phyloP scores from a whole-genome alignment of 2,113 vertebrate species.

The Perccottus glenii region DNA sequence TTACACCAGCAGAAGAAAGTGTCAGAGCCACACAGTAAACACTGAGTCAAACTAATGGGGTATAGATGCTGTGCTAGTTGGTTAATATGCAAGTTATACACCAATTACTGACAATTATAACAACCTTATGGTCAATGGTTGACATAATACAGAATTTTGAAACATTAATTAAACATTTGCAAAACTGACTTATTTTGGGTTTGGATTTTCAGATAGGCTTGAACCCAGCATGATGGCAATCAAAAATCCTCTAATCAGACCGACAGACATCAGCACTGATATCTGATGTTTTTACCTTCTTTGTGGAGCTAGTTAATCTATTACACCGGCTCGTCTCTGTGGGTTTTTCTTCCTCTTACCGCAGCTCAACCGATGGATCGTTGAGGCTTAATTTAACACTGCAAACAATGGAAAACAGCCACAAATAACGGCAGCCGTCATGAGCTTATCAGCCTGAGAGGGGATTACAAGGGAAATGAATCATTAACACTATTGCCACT shows the following conservation, averaged over 20 bases:
- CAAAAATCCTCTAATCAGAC: background rate
- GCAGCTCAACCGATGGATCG: slow-evolving; percentile 69
- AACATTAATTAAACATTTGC: no score
- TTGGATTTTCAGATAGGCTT: background rate
- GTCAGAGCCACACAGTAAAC: slow-evolving; percentile 1
- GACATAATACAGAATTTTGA: background rate
- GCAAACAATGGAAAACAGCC: slow-evolving; percentile 77
- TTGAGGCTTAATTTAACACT: slow-evolving; percentile 72
- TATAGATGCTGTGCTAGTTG: background rate
- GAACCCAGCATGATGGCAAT: background rate
- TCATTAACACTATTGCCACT: slow-evolving; percentile 79
- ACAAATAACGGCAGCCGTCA: slow-evolving; percentile 70
- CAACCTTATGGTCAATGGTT: background rate
- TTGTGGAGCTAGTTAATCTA: slow-evolving; percentile 60
- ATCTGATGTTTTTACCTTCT: slow-evolving; percentile 49
- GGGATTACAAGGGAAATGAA: slow-evolving; percentile 79
- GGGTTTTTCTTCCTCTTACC: slow-evolving; percentile 53
- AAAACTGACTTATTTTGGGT: background rate
- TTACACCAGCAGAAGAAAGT: slow-evolving; percentile 6
- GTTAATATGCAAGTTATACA: background rate
- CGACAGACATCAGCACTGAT: slow-evolving; percentile 20
- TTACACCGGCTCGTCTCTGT: slow-evolving; percentile 51
- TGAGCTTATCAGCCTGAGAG: slow-evolving; percentile 75
- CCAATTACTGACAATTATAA: background rate
- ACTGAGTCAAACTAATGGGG: slow-evolving; percentile 3